phyloP scores from a whole-genome alignment of 2,888 invertebrate species.

The Erebia aethiops region DNA sequence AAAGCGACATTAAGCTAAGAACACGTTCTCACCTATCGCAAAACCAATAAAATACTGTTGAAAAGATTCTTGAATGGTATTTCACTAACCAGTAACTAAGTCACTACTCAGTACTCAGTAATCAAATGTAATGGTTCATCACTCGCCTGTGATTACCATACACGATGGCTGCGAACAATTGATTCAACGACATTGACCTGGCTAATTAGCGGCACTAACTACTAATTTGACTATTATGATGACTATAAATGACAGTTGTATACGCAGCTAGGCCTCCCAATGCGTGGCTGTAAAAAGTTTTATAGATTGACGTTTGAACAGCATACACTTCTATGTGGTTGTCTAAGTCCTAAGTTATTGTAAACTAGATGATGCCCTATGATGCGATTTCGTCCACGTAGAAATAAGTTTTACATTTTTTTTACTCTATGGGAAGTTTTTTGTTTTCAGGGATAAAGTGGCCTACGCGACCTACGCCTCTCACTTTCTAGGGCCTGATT shows the following conservation, averaged over 20 bases:
- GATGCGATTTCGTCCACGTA: too few relatives aligned
- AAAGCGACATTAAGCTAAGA: too few relatives aligned
- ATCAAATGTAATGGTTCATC: slow-evolving; percentile 6
- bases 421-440: too few relatives aligned
- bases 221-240: slow-evolving; percentile 30
- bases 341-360: too few relatives aligned
- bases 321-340: neutral
- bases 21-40: too few relatives aligned
- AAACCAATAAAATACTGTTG: too few relatives aligned
- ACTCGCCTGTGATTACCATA: slow-evolving; percentile 22
- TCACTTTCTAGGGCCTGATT: too few relatives aligned
- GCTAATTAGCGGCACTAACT: slow-evolving; percentile 39
- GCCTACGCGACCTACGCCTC: too few relatives aligned
- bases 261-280: slow-evolving; percentile 10
- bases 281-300: neutral
- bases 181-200: slow-evolving; percentile 40
- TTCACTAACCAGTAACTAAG: neutral
- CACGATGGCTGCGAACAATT: slow-evolving; percentile 27
- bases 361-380: too few relatives aligned
- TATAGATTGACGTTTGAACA: neutral
- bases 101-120: neutral
- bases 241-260: slow-evolving; percentile 21
- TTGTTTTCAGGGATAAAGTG: too few relatives aligned
- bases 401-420: too few relatives aligned
- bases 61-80: too few relatives aligned